Conservation (phyloP, 2,888 invertebrate genomes). For the Sinotaia quadrata region DNA sequence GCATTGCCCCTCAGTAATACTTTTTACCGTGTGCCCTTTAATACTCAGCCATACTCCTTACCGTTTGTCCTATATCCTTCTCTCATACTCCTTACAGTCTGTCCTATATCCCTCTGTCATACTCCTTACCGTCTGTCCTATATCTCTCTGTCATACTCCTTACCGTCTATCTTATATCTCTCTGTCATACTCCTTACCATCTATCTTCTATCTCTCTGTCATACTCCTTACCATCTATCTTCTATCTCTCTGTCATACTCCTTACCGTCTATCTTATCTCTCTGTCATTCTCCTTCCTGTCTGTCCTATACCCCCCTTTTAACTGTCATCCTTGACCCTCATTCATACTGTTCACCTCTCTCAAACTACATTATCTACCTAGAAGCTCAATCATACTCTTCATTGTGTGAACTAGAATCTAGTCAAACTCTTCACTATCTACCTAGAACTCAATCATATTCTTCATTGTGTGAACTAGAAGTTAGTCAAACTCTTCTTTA, state of each 20-base stretch:
- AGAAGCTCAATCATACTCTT: no score
- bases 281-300: background rate
- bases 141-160: background rate
- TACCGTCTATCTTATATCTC: background rate
- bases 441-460: no score
- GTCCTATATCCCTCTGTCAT: background rate
- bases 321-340: no score
- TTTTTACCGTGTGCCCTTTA: background rate
- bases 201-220: background rate
- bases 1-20: no score
- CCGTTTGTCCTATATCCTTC: conserved; percentile 20
- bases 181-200: background rate
- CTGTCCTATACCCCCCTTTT: background rate
- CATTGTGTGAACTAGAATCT: no score
- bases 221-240: background rate
- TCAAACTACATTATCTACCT: no score
- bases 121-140: background rate
- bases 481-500: no score
- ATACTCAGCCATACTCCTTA: background rate
- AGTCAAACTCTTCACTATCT: no score
- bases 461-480: no score
- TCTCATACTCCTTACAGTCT: background rate
- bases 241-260: background rate
- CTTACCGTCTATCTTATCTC: background rate
- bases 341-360: background rate